Percentiles rank a stretch among this genome's conserved stretches.
phyloP scores from a whole-genome alignment of 2,888 invertebrate species.

The Watsonalla cultraria region DNA sequence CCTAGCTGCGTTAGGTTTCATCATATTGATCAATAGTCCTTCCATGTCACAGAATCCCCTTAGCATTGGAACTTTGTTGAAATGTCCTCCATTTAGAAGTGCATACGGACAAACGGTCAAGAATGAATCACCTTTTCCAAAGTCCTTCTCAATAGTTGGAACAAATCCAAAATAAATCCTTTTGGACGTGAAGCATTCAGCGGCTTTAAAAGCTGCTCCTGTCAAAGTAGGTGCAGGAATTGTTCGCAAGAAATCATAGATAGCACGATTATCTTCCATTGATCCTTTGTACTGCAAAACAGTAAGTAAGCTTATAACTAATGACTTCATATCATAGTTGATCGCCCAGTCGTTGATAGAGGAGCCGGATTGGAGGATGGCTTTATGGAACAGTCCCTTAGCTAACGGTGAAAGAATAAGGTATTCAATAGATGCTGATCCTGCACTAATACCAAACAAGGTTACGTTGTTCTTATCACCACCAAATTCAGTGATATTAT shows the following conservation, averaged over 20 bases:
- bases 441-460: constrained; percentile 48
- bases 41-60: constrained; percentile 70
- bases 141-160: constrained; percentile 47
- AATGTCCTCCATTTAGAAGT: constrained; percentile 47
- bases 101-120: constrained; percentile 49
- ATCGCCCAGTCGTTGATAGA: constrained; percentile 45
- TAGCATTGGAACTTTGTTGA: constrained; percentile 57
- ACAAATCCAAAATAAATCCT: constrained; percentile 40
- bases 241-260: constrained; percentile 29
- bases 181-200: constrained; percentile 17
- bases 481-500: constrained; percentile 44
- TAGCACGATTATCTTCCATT: constrained; percentile 19
- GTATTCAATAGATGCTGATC: constrained; percentile 45
- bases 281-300: constrained; percentile 34
- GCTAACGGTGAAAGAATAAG: constrained; percentile 38
- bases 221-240: constrained; percentile 19
- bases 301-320: constrained; percentile 26
- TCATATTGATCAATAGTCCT: constrained; percentile 46
- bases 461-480: constrained; percentile 51
- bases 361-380: constrained; percentile 51
- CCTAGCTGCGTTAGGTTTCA: constrained; percentile 26
- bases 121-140: constrained; percentile 34
- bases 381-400: constrained; percentile 49
- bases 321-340: constrained; percentile 30
- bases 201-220: constrained; percentile 17